phyloP scores from a whole-genome alignment of 1,140 invertebrate genomes.

The Zeugodacus cucurbitae region DNA sequence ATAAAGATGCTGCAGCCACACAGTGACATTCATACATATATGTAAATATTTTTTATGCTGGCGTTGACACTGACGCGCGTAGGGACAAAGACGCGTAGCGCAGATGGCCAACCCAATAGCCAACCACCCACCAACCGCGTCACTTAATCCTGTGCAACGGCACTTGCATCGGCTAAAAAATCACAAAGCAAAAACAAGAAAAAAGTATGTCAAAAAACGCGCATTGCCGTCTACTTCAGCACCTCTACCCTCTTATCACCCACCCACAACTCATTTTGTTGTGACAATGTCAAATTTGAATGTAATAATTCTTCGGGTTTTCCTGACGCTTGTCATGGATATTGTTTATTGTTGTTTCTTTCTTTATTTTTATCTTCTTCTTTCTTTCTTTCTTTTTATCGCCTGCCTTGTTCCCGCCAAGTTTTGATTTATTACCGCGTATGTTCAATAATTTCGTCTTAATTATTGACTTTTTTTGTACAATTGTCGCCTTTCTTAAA shows the following conservation, averaged over 20 bases:
- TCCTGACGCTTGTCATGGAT: slow-evolving; percentile 11
- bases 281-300: slow-evolving; percentile 36
- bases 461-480: not conserved
- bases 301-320: slow-evolving; percentile 12
- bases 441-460: not conserved
- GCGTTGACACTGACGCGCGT: not conserved
- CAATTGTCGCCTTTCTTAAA: slow-evolving; percentile 10
- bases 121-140: not conserved
- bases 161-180: not conserved
- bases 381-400: not conserved
- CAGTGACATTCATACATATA: not conserved
- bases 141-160: not conserved
- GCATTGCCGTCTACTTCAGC: not conserved
- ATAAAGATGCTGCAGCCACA: not conserved
- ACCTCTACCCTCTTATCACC: not conserved
- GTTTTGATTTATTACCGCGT: not conserved
- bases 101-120: not conserved
- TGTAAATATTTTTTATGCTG: not conserved
- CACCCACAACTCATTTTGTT: not conserved
- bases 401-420: not conserved
- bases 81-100: not conserved
- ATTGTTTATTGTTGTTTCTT: not conserved
- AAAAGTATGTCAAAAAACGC: not conserved
- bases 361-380: not conserved
- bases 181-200: not conserved